Evolutionary conservation across 2,113 vertebrate genomes (phyloP).

Genomic region (Pterophyllum scalare): DNA sequence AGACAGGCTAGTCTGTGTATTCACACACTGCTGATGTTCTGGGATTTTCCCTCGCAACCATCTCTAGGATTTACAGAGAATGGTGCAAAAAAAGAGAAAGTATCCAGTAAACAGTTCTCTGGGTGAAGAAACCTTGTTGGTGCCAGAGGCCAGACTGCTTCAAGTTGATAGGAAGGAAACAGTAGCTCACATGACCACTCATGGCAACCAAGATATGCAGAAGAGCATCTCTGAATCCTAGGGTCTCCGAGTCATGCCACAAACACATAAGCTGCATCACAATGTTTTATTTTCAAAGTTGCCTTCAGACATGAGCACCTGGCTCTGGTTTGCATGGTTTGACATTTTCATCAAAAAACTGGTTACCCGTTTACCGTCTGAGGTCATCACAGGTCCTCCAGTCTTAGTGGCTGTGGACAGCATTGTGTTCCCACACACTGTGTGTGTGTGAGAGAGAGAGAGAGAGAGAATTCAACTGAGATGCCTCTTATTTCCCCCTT

Average conservation of each 20-base stretch:
- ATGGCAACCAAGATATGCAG: too few species aligned
- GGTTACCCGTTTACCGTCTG: neutral
- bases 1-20: accelerated
- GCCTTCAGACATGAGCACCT: neutral
- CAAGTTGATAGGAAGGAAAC: too few species aligned
- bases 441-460: too few species aligned
- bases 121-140: too few species aligned
- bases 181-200: too few species aligned
- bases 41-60: accelerated
- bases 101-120: too few species aligned
- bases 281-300: neutral
- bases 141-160: too few species aligned
- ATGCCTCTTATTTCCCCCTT: neutral
- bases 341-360: neutral
- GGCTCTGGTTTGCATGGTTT: neutral
- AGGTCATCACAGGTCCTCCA: neutral
- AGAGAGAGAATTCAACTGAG: accelerated
- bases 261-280: neutral
- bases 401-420: neutral
- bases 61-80: too few species aligned
- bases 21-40: neutral
- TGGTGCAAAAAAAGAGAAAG: neutral
- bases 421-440: too few species aligned
- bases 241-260: neutral
- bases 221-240: neutral